Percentiles rank a stretch among this genome's conserved stretches.
These are phyloP conservation scores for Apus apus DNA, from an alignment of 2,113 vertebrate genomes.

Conservation along the genomic window DNA sequence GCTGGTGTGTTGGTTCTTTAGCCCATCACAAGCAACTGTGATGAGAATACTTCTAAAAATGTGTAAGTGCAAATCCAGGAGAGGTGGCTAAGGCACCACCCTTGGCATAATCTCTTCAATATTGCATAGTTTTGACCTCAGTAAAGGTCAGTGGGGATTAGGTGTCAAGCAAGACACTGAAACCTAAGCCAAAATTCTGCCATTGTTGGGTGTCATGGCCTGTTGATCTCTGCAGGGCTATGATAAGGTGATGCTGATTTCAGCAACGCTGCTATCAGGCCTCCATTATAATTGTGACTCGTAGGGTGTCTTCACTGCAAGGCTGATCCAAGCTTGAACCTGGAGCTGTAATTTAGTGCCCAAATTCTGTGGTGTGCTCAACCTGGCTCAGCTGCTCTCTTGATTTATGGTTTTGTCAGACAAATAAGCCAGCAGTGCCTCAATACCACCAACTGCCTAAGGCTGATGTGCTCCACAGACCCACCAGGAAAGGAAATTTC, in stretches of 20 bases:
- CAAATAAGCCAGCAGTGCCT: neutral
- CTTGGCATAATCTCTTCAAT: neutral
- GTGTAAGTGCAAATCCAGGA: neutral
- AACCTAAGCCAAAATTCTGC: neutral
- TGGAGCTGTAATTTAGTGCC: neutral
- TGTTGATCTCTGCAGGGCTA: neutral
- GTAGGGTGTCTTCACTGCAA: neutral
- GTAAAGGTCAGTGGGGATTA: neutral
- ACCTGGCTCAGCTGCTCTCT: neutral
- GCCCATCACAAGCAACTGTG: neutral
- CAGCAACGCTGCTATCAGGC: neutral
- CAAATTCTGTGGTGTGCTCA: neutral
- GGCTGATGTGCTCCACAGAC: neutral
- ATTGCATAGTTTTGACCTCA: constrained; percentile 43
- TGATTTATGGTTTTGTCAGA: neutral
- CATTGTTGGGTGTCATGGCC: accelerated
- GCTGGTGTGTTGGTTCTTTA: neutral
- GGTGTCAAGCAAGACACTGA: neutral
- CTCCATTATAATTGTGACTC: neutral
- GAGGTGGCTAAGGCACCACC: neutral
- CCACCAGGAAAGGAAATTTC: neutral
- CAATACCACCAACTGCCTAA: neutral
- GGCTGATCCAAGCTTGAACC: neutral
- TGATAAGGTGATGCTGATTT: neutral
- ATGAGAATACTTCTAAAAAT: neutral